Percentiles rank a stretch among this genome's conserved stretches.
phyloP scores from a whole-genome alignment of 2,797 vertebrate species.

The Tympanoctomys barrerae region DNA sequence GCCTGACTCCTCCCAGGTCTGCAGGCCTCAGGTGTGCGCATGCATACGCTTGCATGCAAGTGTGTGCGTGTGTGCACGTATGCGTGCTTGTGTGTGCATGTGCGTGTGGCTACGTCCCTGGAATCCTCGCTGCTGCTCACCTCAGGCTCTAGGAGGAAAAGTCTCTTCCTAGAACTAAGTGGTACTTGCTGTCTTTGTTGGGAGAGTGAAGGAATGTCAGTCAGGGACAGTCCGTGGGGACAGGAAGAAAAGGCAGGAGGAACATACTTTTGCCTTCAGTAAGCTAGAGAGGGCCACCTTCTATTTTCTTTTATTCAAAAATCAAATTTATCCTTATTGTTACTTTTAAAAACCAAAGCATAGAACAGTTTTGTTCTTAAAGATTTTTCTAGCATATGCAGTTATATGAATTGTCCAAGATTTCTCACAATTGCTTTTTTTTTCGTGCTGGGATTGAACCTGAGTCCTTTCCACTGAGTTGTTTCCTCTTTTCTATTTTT shows the following conservation, averaged over 20 bases:
- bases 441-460: background rate
- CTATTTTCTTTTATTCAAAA: conserved; percentile 43
- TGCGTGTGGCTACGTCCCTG: background rate
- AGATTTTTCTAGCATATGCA: background rate
- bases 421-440: no score
- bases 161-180: background rate
- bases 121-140: background rate
- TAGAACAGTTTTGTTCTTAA: background rate
- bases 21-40: background rate
- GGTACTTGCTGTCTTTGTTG: background rate
- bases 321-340: conserved; percentile 18
- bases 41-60: background rate
- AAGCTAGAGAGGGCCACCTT: background rate
- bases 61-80: no score
- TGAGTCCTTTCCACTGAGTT: background rate
- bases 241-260: background rate
- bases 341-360: conserved; percentile 3
- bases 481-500: background rate
- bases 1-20: background rate
- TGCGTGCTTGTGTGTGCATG: background rate
- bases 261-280: background rate
- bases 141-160: conserved; percentile 22
- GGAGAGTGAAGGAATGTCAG: background rate
- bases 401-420: background rate
- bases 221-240: background rate